Percentiles rank a stretch among this genome's conserved stretches.
Conservation (phyloP, 37 sponge, comb jelly and placozoan genomes). For the Mnemiopsis leidyi region DNA sequence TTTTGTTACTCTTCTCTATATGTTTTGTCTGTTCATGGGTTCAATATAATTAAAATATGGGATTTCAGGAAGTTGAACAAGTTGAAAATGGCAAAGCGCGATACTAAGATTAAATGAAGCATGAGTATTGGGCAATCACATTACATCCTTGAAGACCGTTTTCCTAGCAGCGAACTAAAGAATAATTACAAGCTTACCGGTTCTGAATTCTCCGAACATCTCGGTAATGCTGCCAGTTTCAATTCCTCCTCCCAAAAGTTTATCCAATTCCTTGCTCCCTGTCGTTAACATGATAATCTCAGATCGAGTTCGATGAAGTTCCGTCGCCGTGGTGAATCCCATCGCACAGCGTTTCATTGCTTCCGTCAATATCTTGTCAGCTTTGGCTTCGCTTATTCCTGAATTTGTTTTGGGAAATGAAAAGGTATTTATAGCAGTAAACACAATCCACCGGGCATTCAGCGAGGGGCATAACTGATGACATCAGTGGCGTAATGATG, state of each 20-base stretch:
- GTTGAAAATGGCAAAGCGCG: too few species aligned
- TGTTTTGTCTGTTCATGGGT: too few species aligned
- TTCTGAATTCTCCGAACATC: conserved; percentile 98
- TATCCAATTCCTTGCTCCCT: conserved; percentile 96
- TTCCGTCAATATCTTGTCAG: conserved; percentile 92
- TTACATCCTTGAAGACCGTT: too few species aligned
- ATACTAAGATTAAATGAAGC: too few species aligned
- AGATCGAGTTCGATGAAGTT: conserved; percentile 91
- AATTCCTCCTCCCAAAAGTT: conserved; percentile 89
- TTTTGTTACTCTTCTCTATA: too few species aligned
- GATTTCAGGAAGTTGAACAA: too few species aligned
- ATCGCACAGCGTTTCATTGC: conserved; percentile 93
- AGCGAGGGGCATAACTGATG: too few species aligned
- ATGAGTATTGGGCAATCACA: too few species aligned
- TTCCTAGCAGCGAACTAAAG: not conserved
- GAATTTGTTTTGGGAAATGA: not conserved
- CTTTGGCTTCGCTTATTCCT: conserved; percentile 99
- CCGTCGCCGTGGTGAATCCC: conserved; percentile 99
- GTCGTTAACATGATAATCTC: conserved; percentile 96
- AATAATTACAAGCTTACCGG: conserved; percentile 35
- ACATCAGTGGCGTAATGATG: too few species aligned
- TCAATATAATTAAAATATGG: too few species aligned
- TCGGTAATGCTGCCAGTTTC: conserved; percentile 99
- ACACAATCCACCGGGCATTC: too few species aligned
- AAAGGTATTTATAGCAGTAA: not conserved